Evolutionary conservation across 2,888 invertebrate species (phyloP), one percentile per base, ranked within the genome.

Genomic region (Lissocephala sabroskyi): DNA sequence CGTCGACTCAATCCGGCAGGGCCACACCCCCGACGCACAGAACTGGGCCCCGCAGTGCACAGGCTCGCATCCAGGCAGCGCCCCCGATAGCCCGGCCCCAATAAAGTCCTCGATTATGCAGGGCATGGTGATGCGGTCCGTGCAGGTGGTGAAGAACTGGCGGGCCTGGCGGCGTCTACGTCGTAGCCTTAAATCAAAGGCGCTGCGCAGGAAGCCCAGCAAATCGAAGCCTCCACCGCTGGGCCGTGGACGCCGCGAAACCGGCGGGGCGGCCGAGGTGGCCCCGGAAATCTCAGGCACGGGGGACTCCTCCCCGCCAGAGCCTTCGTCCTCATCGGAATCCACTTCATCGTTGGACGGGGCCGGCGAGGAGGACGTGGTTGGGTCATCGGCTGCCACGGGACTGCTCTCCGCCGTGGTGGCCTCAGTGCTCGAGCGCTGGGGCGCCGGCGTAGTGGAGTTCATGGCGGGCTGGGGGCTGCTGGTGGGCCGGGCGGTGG

Each of bases 51-150:
- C 94, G 81, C 94, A 94, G 74, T 92, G 93, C 36, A 92, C 89
- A 3, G 93, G 89, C 79, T 92, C 92, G 78, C 94, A 94, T 6
- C 90, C 80, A 0, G 83, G 83, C 29, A 82, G 36, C 0, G 79
- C 87, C 0, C 80, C 79, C 36, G 79, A n/a, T n/a, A n/a, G 54
- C 0, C 83, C 83, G 2, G 80, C 92, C 86, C 90, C 89, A 51
- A 94, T 88, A 75, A 94, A 91, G 79, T 94, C 94, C 74, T 94
- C 94, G 46, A 91, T 90, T 76, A 94, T 93, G 67, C 94, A 94
- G 0, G 94, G 92, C 84, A 94, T 90, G 1, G 93, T 89, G 40
- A 94, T 88, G 41, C 91, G 87, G 79, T 94, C 93, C 10, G 85
- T 85, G 77, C 94, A 94, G 0, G 65, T 78, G 45, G 81, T 79